These are phyloP conservation scores for Matsumyia berberina DNA, from an alignment of 2,888 invertebrate species.

Conservation along the genomic window DNA sequence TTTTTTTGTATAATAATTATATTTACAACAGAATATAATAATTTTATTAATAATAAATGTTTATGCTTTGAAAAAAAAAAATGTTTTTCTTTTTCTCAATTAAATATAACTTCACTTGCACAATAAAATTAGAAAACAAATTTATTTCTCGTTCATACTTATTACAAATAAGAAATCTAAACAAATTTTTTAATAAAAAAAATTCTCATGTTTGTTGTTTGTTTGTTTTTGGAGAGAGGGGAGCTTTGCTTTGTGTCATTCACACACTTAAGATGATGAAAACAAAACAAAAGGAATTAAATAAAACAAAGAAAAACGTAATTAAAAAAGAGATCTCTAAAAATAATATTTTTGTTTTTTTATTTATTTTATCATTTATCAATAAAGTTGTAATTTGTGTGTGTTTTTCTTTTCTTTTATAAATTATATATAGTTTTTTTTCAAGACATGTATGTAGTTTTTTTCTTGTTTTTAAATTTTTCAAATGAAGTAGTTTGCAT, in stretches of 20 bases:
- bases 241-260: conserved; percentile 42
- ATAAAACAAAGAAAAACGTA: conserved; percentile 70
- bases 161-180: conserved; percentile 78
- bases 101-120: conserved; percentile 68
- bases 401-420: conserved; percentile 46
- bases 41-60: conserved; percentile 71
- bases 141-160: conserved; percentile 79
- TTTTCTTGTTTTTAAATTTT: conserved; percentile 40
- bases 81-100: conserved; percentile 61
- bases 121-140: conserved; percentile 78
- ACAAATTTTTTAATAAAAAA: conserved; percentile 55
- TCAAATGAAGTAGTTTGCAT: conserved; percentile 72
- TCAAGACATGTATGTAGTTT: conserved; percentile 72
- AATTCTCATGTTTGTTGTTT: conserved; percentile 42
- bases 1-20: conserved; percentile 66
- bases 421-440: conserved; percentile 68
- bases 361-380: conserved; percentile 42
- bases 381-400: conserved; percentile 73
- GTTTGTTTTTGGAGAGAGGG: conserved; percentile 46
- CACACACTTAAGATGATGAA: conserved; percentile 76
- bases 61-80: conserved; percentile 64
- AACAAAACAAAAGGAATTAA: conserved; percentile 59
- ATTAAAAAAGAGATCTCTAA: conserved; percentile 68
- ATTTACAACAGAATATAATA: conserved; percentile 76
- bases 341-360: conserved; percentile 66